Evolutionary conservation across 2,888 invertebrate species (phyloP).

Genomic region (Maniola hyperantus): DNA sequence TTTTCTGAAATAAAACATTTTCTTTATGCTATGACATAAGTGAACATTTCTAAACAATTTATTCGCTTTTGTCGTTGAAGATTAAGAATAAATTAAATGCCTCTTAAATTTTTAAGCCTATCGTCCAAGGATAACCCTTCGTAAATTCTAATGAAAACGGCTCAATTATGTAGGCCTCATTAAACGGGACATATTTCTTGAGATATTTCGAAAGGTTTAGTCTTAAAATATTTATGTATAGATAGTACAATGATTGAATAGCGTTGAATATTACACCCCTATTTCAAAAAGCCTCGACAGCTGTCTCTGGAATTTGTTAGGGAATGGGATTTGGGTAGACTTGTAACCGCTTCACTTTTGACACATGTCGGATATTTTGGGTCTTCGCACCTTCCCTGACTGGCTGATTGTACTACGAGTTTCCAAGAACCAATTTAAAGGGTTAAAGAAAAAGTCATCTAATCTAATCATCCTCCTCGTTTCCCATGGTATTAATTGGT

Average conservation of each 20-base stretch:
- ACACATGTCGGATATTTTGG: constrained; percentile 2
- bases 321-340: background rate
- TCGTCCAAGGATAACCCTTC: background rate
- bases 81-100: background rate
- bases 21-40: no score
- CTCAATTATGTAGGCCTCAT: constrained; percentile 4
- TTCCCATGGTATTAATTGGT: no score
- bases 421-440: background rate
- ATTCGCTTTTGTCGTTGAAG: background rate
- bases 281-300: constrained; percentile 1
- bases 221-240: background rate
- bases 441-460: no score
- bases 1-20: no score
- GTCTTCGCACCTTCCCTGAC: background rate
- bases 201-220: background rate
- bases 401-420: background rate
- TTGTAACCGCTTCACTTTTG: constrained; percentile 1
- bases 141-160: background rate
- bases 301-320: constrained; percentile 5
- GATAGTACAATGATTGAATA: background rate
- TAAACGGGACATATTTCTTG: constrained; percentile 5
- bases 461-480: no score
- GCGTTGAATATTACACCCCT: background rate
- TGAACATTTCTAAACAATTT: no score
- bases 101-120: background rate